A percentile compares a stretch with the other conserved stretches of the same genome.
Conservation (phyloP, 2,888 invertebrate genomes). For the Watsonalla cultraria region DNA sequence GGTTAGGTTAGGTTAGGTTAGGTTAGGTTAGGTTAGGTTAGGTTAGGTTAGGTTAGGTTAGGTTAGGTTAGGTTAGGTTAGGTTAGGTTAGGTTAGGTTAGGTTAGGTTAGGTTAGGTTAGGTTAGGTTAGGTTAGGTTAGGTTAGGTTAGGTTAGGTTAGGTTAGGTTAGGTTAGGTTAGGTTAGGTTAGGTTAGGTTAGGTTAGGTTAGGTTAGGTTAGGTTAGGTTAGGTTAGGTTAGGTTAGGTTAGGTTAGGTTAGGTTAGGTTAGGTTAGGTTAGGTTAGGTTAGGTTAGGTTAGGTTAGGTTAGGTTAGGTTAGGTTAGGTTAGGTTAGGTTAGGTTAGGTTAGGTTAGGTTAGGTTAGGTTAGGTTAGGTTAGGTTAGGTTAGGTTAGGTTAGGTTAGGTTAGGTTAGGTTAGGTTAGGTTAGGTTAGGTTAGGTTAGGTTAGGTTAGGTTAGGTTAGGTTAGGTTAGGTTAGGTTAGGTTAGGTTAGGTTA, state of each 20-base stretch:
- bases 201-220: slow-evolving; percentile 24
- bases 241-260: slow-evolving; percentile 22
- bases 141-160: slow-evolving; percentile 22
- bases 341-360: slow-evolving; percentile 26
- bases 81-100: slow-evolving; percentile 16
- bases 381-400: slow-evolving; percentile 26
- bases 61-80: slow-evolving; percentile 15
- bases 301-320: slow-evolving; percentile 24
- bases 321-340: slow-evolving; percentile 24
- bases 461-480: slow-evolving; percentile 21
- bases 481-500: slow-evolving; percentile 14
- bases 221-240: slow-evolving; percentile 20
- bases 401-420: slow-evolving; percentile 19
- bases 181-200: slow-evolving; percentile 24
- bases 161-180: slow-evolving; percentile 22
- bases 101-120: slow-evolving; percentile 18
- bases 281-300: slow-evolving; percentile 21
- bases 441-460: slow-evolving; percentile 21
- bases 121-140: slow-evolving; percentile 22
- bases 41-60: slow-evolving; percentile 17
- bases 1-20: slow-evolving; percentile 14
- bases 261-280: slow-evolving; percentile 23
- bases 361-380: slow-evolving; percentile 25
- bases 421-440: slow-evolving; percentile 23
- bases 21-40: slow-evolving; percentile 13